These are phyloP conservation scores for Sialia sialis DNA, from an alignment of 2,113 vertebrate species.

Conservation along the genomic window DNA sequence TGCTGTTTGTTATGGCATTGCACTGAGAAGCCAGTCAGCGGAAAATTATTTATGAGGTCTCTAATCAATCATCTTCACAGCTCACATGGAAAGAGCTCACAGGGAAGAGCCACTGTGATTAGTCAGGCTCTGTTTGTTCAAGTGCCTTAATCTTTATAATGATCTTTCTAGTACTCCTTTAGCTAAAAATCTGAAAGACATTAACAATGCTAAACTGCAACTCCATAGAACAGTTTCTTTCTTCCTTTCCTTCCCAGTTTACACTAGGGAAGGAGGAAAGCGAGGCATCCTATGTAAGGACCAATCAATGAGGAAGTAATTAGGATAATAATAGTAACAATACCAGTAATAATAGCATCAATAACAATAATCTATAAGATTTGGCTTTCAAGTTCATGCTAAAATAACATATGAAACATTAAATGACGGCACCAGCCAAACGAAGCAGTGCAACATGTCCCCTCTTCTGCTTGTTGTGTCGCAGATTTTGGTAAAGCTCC, in stretches of 20 bases:
- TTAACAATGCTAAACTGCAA: background rate
- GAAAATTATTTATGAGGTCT: background rate
- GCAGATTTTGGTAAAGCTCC: background rate
- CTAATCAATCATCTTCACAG: background rate
- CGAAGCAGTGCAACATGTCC: background rate
- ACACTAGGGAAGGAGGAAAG: background rate
- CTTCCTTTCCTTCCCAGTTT: background rate
- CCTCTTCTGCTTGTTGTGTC: background rate
- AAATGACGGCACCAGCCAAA: background rate
- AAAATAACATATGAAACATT: accelerated
- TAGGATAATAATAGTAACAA: background rate
- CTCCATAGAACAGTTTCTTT: background rate
- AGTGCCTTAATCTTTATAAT: background rate
- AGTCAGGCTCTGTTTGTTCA: background rate
- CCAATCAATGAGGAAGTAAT: background rate
- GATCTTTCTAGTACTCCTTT: background rate
- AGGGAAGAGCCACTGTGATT: background rate
- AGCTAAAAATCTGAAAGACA: background rate
- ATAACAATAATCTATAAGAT: background rate
- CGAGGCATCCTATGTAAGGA: accelerated
- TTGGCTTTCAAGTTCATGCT: background rate
- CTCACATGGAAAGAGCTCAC: background rate
- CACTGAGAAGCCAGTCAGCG: background rate
- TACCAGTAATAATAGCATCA: accelerated
- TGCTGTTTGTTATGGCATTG: background rate